phyloP scores from a whole-genome alignment of 2,888 invertebrate species.

The Emmelina monodactyla region DNA sequence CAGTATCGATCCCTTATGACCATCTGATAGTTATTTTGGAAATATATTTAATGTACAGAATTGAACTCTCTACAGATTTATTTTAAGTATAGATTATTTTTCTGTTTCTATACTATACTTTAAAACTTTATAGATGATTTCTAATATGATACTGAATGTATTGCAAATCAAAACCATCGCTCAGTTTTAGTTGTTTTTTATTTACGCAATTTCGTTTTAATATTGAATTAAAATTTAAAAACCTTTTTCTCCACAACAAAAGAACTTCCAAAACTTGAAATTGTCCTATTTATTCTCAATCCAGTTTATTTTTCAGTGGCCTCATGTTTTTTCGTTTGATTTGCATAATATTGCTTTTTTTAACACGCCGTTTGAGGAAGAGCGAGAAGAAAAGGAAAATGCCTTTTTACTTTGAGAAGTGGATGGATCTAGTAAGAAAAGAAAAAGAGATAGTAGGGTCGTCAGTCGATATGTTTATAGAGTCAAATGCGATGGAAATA shows the following conservation, averaged over 20 bases:
- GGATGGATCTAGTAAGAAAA: constrained; percentile 47
- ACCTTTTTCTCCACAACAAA: no score
- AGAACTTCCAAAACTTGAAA: background rate
- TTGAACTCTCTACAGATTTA: no score
- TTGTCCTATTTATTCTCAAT: background rate
- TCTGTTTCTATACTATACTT: no score
- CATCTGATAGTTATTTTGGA: no score
- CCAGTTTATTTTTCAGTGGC: constrained; percentile 10
- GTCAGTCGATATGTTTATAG: constrained; percentile 48
- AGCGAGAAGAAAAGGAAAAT: constrained; percentile 45
- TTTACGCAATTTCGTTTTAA: no score
- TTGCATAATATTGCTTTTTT: constrained; percentile 63
- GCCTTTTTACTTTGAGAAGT: constrained; percentile 54
- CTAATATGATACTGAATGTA: no score
- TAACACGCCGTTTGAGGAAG: constrained; percentile 40
- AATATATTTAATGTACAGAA: no score
- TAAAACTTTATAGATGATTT: no score
- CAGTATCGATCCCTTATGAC: no score
- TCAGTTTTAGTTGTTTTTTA: no score
- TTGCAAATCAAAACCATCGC: no score
- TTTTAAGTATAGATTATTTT: no score
- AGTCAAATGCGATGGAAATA: constrained; percentile 63
- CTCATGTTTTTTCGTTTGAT: constrained; percentile 26
- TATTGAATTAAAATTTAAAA: constrained; percentile 2
- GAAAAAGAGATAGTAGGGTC: constrained; percentile 39